Evolutionary conservation across 2,797 vertebrate genomes (phyloP).

Genomic region (Myotis findleyi): DNA sequence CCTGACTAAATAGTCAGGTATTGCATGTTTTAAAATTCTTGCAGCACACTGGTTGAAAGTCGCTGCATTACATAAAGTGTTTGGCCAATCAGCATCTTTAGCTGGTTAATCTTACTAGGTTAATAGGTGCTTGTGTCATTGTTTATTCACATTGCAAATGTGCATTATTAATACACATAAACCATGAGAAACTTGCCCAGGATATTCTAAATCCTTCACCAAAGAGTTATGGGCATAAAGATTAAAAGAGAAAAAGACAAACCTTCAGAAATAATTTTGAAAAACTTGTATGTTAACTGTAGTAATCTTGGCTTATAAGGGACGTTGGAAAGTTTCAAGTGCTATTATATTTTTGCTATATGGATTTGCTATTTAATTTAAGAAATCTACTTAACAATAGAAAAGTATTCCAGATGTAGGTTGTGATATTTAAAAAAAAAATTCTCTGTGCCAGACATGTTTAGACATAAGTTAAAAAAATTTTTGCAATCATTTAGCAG

Average conservation of each 20-base stretch:
- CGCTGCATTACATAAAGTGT: not conserved
- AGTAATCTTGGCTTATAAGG: not conserved
- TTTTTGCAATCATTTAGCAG: not conserved
- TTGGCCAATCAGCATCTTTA: not conserved
- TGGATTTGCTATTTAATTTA: not conserved
- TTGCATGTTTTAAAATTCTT: not conserved
- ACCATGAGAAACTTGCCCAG: not conserved
- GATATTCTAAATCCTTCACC: not conserved
- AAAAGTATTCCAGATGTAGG: not conserved
- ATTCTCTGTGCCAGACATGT: not conserved
- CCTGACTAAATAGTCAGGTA: not conserved
- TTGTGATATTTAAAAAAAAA: conserved; percentile 42
- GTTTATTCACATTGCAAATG: not conserved
- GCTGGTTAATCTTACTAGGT: not conserved
- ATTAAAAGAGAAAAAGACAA: not conserved
- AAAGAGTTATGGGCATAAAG: not conserved
- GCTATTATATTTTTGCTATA: not conserved
- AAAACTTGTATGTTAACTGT: not conserved
- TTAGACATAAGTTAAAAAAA: not conserved
- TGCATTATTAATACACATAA: not conserved
- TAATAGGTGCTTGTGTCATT: not conserved
- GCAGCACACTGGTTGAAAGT: not conserved
- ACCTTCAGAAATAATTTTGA: conserved; percentile 9
- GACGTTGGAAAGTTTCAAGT: not conserved
- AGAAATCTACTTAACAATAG: not conserved